Evolutionary conservation across 1,140 invertebrate species (phyloP).

Genomic region (Euura saliciscinereae): DNA sequence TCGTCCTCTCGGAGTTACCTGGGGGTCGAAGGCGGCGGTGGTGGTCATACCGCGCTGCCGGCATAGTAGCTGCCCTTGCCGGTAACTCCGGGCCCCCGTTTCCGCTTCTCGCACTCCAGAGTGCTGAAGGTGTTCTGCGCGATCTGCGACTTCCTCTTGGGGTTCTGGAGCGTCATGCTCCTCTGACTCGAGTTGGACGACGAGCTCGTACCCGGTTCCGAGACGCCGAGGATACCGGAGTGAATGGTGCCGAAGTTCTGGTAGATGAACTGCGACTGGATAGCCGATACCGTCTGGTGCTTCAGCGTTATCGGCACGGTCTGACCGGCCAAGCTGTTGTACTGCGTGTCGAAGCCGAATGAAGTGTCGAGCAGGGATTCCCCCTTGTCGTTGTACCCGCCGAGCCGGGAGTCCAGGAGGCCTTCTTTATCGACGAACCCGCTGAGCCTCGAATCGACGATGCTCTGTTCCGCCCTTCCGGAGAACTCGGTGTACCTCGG

Average conservation of each 20-base stretch:
- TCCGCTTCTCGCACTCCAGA: conserved; percentile 54
- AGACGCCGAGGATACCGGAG: conserved; percentile 54
- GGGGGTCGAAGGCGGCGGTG: conserved; percentile 48
- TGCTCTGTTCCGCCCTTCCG: conserved; percentile 20
- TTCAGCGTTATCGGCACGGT: conserved; percentile 60
- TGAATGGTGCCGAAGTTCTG: conserved; percentile 59
- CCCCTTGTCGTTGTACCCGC: conserved; percentile 36
- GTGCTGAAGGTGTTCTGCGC: conserved; percentile 59
- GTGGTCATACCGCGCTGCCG: conserved; percentile 59
- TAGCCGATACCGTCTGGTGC: conserved; percentile 52
- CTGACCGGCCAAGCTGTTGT: conserved; percentile 53
- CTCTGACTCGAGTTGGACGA: conserved; percentile 55
- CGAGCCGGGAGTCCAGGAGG: conserved; percentile 32
- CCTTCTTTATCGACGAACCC: conserved; percentile 45
- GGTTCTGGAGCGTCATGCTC: conserved; percentile 58
- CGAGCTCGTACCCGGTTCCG: conserved; percentile 54
- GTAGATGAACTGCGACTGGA: conserved; percentile 53
- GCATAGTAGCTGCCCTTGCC: conserved; percentile 50
- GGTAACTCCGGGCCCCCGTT: conserved; percentile 41
- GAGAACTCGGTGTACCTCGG: conserved; percentile 49
- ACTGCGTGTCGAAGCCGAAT: conserved; percentile 48
- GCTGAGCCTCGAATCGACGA: conserved; percentile 36
- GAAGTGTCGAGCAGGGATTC: conserved; percentile 52
- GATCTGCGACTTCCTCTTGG: conserved; percentile 54
- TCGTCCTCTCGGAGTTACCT: conserved; percentile 55